Evolutionary conservation across 2,113 vertebrate species (phyloP).

Genomic region (Xenopus tropicalis): UCB_Xtro_10.0 CM004450.2:143693001-143693500

Average conservation of each 20-base stretch:
- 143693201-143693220: not conserved
- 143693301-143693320: conserved; percentile 52
- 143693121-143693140: too few relatives aligned
- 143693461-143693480: conserved; percentile 33
- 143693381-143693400: conserved; percentile 52
- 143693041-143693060: too few relatives aligned
- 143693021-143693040: too few relatives aligned
- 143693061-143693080: too few relatives aligned
- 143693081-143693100: too few relatives aligned
- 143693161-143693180: too few relatives aligned
- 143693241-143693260: conserved; percentile 45
- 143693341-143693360: conserved; percentile 58
- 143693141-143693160: too few relatives aligned
- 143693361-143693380: conserved; percentile 66
- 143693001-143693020: too few relatives aligned
- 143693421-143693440: conserved; percentile 42
- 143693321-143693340: conserved; percentile 41
- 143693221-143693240: conserved; percentile 48
- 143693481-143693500: conserved; percentile 52
- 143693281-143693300: conserved; percentile 52
- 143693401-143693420: conserved; percentile 53
- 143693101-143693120: too few relatives aligned
- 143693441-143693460: conserved; percentile 55
- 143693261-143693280: conserved; percentile 55
- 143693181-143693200: too few relatives aligned